Base-by-base conservation (phyloP, 2,113 vertebrate genomes). In the Ploceus nigricollis region DNA sequence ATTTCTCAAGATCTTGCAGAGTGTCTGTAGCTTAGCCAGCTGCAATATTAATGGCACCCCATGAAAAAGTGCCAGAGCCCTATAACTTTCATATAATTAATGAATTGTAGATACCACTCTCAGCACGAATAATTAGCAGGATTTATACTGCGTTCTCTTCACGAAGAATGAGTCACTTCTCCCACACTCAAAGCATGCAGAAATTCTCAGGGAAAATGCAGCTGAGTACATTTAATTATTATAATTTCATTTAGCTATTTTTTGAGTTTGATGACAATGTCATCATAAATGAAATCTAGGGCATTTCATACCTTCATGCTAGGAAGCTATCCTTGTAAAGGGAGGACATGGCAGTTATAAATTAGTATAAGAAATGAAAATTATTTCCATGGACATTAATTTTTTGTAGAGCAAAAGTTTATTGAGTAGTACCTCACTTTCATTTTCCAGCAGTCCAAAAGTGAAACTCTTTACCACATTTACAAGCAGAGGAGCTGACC, bases 181-280 rank as follows among this genome's bases (percentile, higher is more conserved):
- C 53, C 73, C 83, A 71, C 42, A 19, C 33, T 84, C 19, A 5
- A 13, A 89, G 44, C 72, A 48, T 48, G 40, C 15, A 27, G 60
- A 91, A 91, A 75, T 87, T 87, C 70, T 94, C 51, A 33, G n/a
- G 75, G 27, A 82, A 91, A 81, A 73, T 91, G 44, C 72, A 92
- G 37, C 60, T 78, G 48, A 68, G 15, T 68, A 47, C 76, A 42
- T 44, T 81, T 88, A 66, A 66, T 89, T 81, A 66, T 90, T 73
- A 45, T 68, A 0, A 79, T 69, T 87, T 64, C 30, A 64, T 56
- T 64, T 82, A 79, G 33, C 53, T 93, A 11, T 50, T 90, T 94
- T 78, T 60, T 58, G 30, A 16, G 30, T 13, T 37, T 60, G 47
- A 47, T 30, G 23, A 71, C 58, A 73, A 18, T 64, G 73, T 78